Conservation (phyloP, 2,113 vertebrate genomes). For the Phyllostomus hastatus region DNA sequence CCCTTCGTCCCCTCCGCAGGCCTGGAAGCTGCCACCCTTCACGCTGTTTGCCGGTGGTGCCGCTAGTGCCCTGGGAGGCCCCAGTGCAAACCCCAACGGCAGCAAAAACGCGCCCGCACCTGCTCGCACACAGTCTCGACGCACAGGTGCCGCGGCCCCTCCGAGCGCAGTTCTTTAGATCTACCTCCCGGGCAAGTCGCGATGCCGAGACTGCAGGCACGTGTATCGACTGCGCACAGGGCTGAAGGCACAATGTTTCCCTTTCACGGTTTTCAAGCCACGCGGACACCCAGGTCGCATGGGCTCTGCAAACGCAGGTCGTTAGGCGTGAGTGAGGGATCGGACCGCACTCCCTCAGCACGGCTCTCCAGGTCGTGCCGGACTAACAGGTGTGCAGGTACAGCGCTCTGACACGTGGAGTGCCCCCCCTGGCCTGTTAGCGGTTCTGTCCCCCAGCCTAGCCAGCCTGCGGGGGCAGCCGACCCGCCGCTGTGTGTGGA, state of each 20-base stretch:
- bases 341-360: background rate
- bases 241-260: background rate
- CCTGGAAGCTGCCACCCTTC: background rate
- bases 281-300: background rate
- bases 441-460: background rate
- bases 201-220: background rate
- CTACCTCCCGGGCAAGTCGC: background rate
- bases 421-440: background rate
- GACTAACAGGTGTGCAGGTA: background rate
- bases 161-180: background rate
- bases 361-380: background rate
- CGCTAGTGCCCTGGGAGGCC: background rate
- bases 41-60: background rate
- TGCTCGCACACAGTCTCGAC: background rate
- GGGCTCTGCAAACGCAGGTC: background rate
- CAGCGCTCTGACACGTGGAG: background rate
- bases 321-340: background rate
- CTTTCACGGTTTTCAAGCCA: background rate
- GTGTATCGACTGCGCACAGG: rapidly evolving
- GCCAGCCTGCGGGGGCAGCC: too few relatives aligned
- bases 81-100: background rate
- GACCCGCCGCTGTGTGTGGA: background rate
- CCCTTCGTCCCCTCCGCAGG: background rate
- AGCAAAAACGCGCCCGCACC: background rate
- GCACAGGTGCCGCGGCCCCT: background rate